phyloP scores from a whole-genome alignment of 1,140 invertebrate species.

The Mactra quadrangularis region DNA sequence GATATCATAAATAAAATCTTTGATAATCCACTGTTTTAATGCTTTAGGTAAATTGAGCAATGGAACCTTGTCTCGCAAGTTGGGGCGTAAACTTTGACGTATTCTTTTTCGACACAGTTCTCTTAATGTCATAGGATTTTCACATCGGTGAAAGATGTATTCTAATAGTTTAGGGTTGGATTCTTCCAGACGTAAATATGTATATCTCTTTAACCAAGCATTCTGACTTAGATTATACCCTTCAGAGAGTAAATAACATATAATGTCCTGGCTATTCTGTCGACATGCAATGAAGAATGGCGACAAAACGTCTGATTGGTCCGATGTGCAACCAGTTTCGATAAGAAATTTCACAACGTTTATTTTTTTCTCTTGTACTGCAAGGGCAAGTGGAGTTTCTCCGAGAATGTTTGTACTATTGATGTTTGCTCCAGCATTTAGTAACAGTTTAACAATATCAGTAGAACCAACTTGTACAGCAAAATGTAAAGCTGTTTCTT shows the following conservation, averaged over 20 bases:
- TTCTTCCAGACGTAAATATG: conserved; percentile 28
- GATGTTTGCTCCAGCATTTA: conserved; percentile 45
- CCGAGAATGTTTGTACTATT: conserved; percentile 54
- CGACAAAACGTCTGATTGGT: conserved; percentile 47
- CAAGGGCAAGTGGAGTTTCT: conserved; percentile 58
- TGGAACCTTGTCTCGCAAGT: conserved; percentile 9
- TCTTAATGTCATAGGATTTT: conserved; percentile 42
- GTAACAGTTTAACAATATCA: conserved; percentile 44
- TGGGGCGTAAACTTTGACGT: conserved; percentile 10
- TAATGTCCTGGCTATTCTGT: conserved; percentile 55
- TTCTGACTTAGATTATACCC: conserved; percentile 63
- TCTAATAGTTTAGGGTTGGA: conserved; percentile 32
- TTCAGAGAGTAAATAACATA: conserved; percentile 60
- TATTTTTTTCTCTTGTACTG: conserved; percentile 52
- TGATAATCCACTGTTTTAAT: conserved; percentile 23
- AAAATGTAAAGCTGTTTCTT: conserved; percentile 63
- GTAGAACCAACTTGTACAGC: conserved; percentile 59
- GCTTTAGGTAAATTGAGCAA: conserved; percentile 33
- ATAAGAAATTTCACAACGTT: conserved; percentile 52
- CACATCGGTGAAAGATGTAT: conserved; percentile 21
- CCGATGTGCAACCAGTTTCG: conserved; percentile 43
- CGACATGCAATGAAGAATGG: conserved; percentile 58
- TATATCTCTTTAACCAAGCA: conserved; percentile 25
- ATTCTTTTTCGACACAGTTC: conserved; percentile 20
- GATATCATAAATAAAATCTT: conserved; percentile 31